Evolutionary conservation across 2,888 invertebrate species (phyloP).

Genomic region (Thysanoteuthis rhombus): DNA sequence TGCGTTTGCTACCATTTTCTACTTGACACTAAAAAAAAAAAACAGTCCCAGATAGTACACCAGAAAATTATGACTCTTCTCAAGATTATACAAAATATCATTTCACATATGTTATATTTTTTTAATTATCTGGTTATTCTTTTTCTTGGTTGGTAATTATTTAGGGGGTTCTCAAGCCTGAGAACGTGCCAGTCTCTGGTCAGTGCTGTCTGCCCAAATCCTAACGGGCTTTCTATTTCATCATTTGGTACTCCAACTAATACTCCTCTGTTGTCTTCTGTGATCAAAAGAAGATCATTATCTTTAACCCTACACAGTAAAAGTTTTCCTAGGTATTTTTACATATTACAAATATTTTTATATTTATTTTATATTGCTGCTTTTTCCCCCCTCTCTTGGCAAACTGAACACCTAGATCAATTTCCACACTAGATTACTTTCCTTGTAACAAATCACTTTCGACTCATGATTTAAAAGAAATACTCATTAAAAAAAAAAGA

Average conservation of each 20-base stretch:
- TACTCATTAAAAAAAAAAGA: too few relatives aligned
- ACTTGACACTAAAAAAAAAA: too few relatives aligned
- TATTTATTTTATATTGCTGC: background rate
- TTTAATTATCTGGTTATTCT: slow-evolving; percentile 13
- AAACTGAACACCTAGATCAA: background rate
- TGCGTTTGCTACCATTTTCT: too few relatives aligned
- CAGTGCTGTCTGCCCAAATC: slow-evolving; percentile 18
- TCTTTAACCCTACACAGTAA: slow-evolving; percentile 24
- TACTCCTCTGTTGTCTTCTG: background rate
- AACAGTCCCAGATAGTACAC: too few relatives aligned
- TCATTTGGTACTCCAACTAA: slow-evolving; percentile 15
- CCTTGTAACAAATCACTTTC: background rate
- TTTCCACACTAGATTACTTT: background rate
- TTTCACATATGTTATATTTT: background rate
- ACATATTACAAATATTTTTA: background rate
- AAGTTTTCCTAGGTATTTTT: slow-evolving; percentile 23
- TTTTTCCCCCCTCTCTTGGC: background rate
- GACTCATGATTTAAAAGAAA: too few relatives aligned
- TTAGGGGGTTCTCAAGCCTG: slow-evolving; percentile 24
- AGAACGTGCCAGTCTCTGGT: slow-evolving; percentile 18
- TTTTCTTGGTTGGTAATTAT: slow-evolving; percentile 14
- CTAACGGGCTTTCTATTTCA: slow-evolving; percentile 14
- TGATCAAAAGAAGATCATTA: slow-evolving; percentile 18
- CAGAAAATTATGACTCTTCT: too few relatives aligned
- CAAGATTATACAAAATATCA: too few relatives aligned